Evolutionary conservation across 2,797 vertebrate species (phyloP).

Genomic region (Phoxinus dragarum): DNA sequence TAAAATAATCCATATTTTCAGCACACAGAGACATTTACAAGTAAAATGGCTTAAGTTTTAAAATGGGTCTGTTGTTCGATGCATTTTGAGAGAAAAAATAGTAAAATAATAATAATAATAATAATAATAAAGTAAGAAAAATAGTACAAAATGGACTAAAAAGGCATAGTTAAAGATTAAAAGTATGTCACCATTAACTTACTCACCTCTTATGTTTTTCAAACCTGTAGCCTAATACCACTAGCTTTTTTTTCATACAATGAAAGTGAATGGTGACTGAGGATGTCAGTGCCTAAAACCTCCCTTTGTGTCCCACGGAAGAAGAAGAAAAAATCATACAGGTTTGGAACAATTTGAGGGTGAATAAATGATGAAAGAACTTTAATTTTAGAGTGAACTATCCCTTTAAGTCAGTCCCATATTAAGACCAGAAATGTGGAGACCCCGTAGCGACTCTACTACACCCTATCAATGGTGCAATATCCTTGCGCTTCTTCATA

Average conservation of each 20-base stretch:
- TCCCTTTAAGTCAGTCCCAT: neutral
- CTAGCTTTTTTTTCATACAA: neutral
- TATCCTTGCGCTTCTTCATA: conserved; percentile 85
- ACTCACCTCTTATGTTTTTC: neutral
- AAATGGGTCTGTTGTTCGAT: neutral
- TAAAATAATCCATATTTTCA: neutral
- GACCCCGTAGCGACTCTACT: conserved; percentile 73
- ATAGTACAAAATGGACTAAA: neutral
- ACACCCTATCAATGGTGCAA: conserved; percentile 82
- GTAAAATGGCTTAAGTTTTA: neutral
- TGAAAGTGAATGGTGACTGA: no score
- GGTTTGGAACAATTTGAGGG: neutral
- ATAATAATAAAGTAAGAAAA: no score
- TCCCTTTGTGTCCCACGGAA: neutral
- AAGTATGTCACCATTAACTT: neutral
- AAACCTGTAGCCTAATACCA: neutral
- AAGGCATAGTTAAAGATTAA: neutral
- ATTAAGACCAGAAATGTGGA: conserved; percentile 50
- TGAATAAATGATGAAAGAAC: neutral
- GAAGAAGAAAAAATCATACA: neutral
- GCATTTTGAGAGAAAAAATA: neutral
- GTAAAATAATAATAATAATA: no score
- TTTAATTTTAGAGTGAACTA: neutral
- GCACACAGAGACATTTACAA: neutral
- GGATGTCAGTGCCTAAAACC: neutral